phyloP scores from a whole-genome alignment of 2,113 vertebrate genomes.

The Helogale parvula region DNA sequence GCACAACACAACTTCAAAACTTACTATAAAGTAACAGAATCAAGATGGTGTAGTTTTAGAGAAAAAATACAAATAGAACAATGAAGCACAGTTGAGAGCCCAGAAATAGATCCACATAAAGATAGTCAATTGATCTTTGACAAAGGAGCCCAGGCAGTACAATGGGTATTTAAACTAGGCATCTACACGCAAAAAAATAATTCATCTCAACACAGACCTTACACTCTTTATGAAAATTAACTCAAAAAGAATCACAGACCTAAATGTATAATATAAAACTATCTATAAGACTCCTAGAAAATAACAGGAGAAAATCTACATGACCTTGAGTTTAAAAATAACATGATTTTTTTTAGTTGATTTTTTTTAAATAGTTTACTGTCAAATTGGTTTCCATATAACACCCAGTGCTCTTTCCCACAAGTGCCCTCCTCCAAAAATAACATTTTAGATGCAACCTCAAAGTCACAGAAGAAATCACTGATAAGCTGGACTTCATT shows the following conservation, averaged over 20 bases:
- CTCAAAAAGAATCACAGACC: background rate
- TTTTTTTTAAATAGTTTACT: too few relatives aligned
- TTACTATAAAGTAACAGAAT: background rate
- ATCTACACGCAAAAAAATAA: background rate
- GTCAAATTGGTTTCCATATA: too few relatives aligned
- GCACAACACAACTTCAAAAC: background rate
- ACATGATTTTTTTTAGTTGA: background rate
- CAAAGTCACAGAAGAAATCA: background rate
- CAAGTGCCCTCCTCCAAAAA: too few relatives aligned
- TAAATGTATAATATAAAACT: background rate
- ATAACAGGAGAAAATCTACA: background rate
- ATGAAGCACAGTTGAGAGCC: background rate
- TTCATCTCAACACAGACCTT: background rate
- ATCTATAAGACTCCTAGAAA: background rate
- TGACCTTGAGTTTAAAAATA: background rate
- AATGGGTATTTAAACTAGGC: background rate
- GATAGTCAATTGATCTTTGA: background rate
- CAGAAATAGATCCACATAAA: background rate
- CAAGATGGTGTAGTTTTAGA: background rate
- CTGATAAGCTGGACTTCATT: background rate
- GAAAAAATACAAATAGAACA: background rate
- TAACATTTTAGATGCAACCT: background rate
- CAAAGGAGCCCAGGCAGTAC: background rate
- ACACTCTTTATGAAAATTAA: background rate
- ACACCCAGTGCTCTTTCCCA: too few relatives aligned